Base-by-base conservation (phyloP, 2,113 vertebrate genomes). In the Oryctolagus cuniculus region DNA sequence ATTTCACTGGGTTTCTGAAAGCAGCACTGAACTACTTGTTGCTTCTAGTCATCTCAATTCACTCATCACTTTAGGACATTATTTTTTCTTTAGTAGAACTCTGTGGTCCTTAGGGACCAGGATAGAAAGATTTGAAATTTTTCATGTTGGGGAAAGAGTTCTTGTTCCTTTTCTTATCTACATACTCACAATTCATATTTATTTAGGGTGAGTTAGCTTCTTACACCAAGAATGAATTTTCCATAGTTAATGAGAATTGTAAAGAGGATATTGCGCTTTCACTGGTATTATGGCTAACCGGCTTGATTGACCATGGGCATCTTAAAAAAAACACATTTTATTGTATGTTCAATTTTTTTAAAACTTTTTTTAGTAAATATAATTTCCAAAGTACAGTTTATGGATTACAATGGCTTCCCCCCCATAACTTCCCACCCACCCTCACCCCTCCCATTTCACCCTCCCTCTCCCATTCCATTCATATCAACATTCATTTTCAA, bases 1-100 rank as follows among this genome's bases (percentile, higher is more conserved):
- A 61, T 89, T 95, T 97, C 94, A 86, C 92, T 51, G 64, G 38
- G 64, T 92, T 97, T 97, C 88, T 92, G 81, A 85, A 82, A 86
- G 93, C 51, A 72, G 58, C 31, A 2, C 36, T 25, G 34, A 86
- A 31, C 29, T 64, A 75, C 93, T 73, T 87, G 86, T 95, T 95
- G 72, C 53, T 83, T 86, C 13, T 10, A 61, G 84, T 88, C 36
- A 55, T 94, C 67, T 83, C 80, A 77, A 74, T 94, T 83, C 89
- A 51, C 69, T 72, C 74, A 69, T 80, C 91, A 83, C 27, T 90
- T 61, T 83, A 9, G 53, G 34, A 4, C 25, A 61, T 44, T 29
- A 1, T 61, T 84, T 75, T 87, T 75, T 51, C 74, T 55, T 77
- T 58, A 44, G 55, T 90, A n/a, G 70, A 88, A 80, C 34, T 55